These are phyloP conservation scores for Sminthopsis crassicaudata DNA, from an alignment of 2,113 vertebrate species.

Conservation along the genomic window DNA sequence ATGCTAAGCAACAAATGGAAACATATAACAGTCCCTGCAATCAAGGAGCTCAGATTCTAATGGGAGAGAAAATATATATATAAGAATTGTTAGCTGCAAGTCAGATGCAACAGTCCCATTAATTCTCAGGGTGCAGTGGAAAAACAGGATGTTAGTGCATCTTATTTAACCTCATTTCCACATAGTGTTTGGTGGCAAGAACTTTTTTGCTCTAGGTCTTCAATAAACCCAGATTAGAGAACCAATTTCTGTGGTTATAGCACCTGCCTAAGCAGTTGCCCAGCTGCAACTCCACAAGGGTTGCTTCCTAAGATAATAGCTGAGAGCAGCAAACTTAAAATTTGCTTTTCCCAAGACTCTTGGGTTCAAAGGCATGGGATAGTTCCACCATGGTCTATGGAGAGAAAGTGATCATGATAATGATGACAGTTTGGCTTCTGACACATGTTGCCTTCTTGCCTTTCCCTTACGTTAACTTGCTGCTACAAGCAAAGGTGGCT, in stretches of 20 bases:
- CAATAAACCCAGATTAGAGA: background rate
- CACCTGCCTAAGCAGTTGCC: background rate
- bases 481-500: background rate
- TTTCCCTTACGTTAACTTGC: background rate
- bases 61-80: background rate
- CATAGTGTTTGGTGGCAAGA: background rate
- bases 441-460: background rate
- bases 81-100: background rate
- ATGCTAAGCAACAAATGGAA: constrained; percentile 1
- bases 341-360: background rate
- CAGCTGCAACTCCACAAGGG: background rate
- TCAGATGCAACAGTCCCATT: background rate
- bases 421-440: background rate
- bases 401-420: background rate
- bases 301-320: background rate
- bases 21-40: background rate
- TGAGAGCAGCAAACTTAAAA: background rate
- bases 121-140: background rate
- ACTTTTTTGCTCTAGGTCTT: background rate
- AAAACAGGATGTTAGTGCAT: background rate
- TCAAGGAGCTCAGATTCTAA: background rate
- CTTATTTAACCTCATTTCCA: background rate
- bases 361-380: background rate
- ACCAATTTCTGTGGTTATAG: background rate
- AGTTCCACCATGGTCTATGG: background rate